Evolutionary conservation across 1,140 invertebrate species (phyloP), one percentile per base, ranked within the genome.

Genomic region (Galleria mellonella): DNA sequence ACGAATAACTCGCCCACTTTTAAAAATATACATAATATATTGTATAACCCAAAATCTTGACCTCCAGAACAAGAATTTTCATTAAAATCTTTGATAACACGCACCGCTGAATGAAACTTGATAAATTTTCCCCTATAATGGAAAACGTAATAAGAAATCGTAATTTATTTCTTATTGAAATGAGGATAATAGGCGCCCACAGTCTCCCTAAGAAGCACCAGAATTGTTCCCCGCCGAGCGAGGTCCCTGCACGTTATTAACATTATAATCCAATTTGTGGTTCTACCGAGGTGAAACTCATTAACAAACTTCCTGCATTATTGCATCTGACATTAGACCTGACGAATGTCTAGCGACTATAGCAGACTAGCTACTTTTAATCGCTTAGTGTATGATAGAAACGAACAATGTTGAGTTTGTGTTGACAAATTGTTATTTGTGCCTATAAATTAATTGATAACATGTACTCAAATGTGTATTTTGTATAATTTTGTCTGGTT

Each of bases 141-240:
- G 76, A 74, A 82, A 82, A 84, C 65, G 76, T 83, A 83, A 83
- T 83, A 84, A 84, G 75, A 82, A 83, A 83, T 78, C 74, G 76
- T 77, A 84, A 79, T 82, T 84, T 83, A 84, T 81, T 83, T 84
- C 81, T 78, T 78, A 84, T 84, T 83, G 81, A 77, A 84, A 81
- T 66, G 72, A 75, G 76, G 73, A 82, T 78, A 84, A 82, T 81
- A 76, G 75, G 67, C 65, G 71, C 69, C 51, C 5, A 10, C 60
- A 64, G 62, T 42, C 64, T 57, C 62, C 63, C 72, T 68, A 71
- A 70, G 68, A 64, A 55, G 63, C 50, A 64, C 49, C 62, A 43
- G 67, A 73, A 78, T 66, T 63, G 71, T 67, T 72, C 65, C 69
- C 74, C 58, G 59, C 59, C 51, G 65, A 53, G 66, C 56, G 51